Percentiles rank a stretch among this genome's conserved stretches.
These are phyloP conservation scores for Drosophila nr. perissopoda DNA, from an alignment of 2,888 invertebrate genomes.

Conservation along the genomic window DNA sequence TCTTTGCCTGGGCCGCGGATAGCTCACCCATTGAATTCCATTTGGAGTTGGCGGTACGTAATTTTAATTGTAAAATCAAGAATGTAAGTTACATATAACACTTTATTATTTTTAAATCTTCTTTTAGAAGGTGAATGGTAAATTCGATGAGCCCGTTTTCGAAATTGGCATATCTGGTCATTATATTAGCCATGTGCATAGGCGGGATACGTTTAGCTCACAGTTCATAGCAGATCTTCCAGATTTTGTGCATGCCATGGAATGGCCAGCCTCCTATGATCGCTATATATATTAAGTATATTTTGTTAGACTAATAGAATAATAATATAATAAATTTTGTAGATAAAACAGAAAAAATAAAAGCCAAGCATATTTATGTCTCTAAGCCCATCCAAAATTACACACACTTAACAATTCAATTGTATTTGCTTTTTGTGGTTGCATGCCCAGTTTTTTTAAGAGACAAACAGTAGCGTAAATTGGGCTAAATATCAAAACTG, in stretches of 20 bases:
- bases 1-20: conserved; percentile 73
- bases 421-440: conserved; percentile 8
- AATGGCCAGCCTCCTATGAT: conserved; percentile 86
- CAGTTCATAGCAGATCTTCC: conserved; percentile 86
- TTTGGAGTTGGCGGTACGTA: conserved; percentile 70
- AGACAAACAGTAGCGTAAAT: conserved; percentile 29
- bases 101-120: not conserved
- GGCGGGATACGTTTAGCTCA: conserved; percentile 84
- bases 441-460: conserved; percentile 6
- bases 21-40: conserved; percentile 72
- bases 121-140: conserved; percentile 59
- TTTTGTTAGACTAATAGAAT: not conserved
- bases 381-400: not conserved
- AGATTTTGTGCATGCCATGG: conserved; percentile 85
- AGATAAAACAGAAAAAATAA: not conserved
- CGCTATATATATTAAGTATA: conserved; percentile 74
- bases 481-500: conserved; percentile 22
- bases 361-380: not conserved
- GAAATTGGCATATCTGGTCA: conserved; percentile 86
- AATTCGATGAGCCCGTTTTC: conserved; percentile 66
- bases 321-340: conserved; percentile 7
- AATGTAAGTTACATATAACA: not conserved
- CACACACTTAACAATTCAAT: conserved; percentile 3
- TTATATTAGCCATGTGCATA: conserved; percentile 85
- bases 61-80: too few species aligned